Conservation (phyloP, 2,888 invertebrate species). For the Eupithecia centaureata region DNA sequence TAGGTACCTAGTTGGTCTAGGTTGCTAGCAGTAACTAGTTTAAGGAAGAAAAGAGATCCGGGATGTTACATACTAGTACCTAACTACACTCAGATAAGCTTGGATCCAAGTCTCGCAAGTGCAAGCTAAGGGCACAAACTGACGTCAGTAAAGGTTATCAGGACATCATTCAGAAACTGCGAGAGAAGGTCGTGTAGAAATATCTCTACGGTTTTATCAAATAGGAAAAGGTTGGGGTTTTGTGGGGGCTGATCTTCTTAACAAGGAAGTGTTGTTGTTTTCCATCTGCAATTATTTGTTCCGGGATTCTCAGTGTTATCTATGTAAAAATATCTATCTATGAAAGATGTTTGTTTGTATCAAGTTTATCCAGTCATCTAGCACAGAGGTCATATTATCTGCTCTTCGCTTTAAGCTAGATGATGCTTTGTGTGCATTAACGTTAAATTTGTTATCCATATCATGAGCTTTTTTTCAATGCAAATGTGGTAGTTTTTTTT, state of each 20-base stretch:
- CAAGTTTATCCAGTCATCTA: too few species aligned
- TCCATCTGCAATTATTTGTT: background rate
- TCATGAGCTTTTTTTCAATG: too few species aligned
- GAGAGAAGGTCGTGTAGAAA: slow-evolving; percentile 44
- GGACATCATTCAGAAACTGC: slow-evolving; percentile 57
- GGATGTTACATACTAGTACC: slow-evolving; percentile 1
- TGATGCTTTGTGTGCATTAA: too few species aligned
- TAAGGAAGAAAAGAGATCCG: background rate
- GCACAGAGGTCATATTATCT: too few species aligned
- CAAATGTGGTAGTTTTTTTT: too few species aligned
- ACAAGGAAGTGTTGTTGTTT: slow-evolving; percentile 12
- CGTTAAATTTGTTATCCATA: too few species aligned
- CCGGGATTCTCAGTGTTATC: too few species aligned
- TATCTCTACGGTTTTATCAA: slow-evolving; percentile 18
- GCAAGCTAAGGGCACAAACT: slow-evolving; percentile 51
- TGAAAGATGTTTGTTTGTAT: too few species aligned
- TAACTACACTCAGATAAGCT: slow-evolving; percentile 15
- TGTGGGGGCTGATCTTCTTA: slow-evolving; percentile 10
- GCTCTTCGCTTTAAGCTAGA: too few species aligned
- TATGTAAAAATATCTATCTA: too few species aligned
- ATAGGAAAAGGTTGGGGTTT: slow-evolving; percentile 18
- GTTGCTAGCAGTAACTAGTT: too few species aligned
- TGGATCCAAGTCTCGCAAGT: slow-evolving; percentile 45
- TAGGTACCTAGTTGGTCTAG: too few species aligned
- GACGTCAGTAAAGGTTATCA: slow-evolving; percentile 70